These are phyloP conservation scores for Lymantria dispar DNA, from an alignment of 2,888 invertebrate genomes.

Conservation along the genomic window DNA sequence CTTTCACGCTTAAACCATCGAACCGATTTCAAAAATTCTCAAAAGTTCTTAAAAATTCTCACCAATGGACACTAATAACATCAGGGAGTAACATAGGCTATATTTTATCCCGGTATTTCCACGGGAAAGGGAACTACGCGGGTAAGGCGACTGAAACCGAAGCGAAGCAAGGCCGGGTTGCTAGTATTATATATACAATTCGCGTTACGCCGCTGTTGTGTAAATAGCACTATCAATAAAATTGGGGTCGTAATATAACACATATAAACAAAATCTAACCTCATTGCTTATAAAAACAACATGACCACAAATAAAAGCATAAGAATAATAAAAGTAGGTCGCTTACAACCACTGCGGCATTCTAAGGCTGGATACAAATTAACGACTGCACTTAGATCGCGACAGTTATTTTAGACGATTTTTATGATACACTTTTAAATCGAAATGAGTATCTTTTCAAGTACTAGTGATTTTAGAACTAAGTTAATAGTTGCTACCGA, in stretches of 20 bases:
- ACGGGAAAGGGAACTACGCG: no score
- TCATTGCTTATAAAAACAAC: constrained; percentile 5
- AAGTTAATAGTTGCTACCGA: no score
- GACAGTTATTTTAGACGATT: background rate
- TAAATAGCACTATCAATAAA: constrained; percentile 3
- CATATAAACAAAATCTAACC: constrained; percentile 1
- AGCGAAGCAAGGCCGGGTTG: no score
- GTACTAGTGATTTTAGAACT: no score
- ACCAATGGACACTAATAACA: no score
- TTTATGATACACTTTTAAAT: constrained; percentile 1
- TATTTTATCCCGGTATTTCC: no score
- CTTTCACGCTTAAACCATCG: no score
- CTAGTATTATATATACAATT: no score
- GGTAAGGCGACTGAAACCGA: no score
- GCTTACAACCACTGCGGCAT: constrained; percentile 6
- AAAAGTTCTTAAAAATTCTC: no score
- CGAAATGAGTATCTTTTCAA: background rate
- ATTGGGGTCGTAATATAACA: background rate
- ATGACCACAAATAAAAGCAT: constrained; percentile 18
- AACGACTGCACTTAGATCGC: constrained; percentile 1
- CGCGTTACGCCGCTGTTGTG: background rate
- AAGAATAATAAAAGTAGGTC: constrained; percentile 10
- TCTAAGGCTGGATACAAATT: constrained; percentile 3
- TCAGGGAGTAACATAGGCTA: no score
- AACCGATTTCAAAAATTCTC: no score